phyloP scores from a whole-genome alignment of 2,113 vertebrate species.

The Hystrix brachyura region DNA sequence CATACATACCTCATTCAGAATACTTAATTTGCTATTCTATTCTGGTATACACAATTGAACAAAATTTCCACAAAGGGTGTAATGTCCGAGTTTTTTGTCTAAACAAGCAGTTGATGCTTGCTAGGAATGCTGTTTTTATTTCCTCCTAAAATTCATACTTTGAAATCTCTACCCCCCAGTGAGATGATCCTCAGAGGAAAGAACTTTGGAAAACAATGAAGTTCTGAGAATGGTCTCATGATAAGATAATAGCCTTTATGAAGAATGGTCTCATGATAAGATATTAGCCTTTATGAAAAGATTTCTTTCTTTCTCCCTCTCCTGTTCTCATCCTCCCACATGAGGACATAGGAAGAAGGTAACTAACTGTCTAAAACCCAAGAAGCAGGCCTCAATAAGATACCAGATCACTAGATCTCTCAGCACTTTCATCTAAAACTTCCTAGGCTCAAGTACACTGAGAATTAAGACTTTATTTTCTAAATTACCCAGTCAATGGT shows the following conservation, averaged over 20 bases:
- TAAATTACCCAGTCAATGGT: background rate
- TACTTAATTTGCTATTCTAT: background rate
- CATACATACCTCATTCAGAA: background rate
- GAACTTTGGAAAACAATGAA: background rate
- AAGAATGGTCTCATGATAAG: background rate
- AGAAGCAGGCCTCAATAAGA: background rate
- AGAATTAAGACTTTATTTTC: background rate
- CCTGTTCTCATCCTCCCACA: fast-evolving
- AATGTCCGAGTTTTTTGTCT: background rate
- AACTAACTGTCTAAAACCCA: background rate
- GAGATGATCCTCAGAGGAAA: background rate
- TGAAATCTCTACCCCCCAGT: background rate
- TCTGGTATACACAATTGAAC: background rate
- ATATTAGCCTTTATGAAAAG: no score
- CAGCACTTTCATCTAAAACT: background rate
- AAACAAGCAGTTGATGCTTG: background rate
- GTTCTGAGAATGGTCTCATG: background rate
- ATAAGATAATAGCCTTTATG: background rate
- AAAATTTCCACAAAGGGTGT: background rate
- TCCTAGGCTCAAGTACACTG: background rate
- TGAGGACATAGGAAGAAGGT: background rate
- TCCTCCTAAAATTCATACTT: background rate
- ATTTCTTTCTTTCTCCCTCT: background rate
- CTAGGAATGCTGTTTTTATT: background rate
- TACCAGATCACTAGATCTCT: background rate